Conservation (phyloP, 2,888 invertebrate genomes). For the Erebia palarica region DNA sequence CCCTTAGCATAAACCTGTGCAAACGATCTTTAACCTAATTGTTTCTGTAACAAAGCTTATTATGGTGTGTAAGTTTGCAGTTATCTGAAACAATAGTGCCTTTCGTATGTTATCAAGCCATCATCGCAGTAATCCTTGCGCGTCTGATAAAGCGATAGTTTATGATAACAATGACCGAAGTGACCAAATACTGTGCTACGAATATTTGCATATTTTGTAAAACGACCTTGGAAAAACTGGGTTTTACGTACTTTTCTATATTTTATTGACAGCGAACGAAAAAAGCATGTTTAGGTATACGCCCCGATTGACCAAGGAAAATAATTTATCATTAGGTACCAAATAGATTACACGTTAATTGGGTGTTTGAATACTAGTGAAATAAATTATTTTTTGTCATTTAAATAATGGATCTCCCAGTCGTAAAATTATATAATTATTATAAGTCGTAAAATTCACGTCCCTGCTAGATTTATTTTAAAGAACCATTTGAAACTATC, state of each 20-base stretch:
- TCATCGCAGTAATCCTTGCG: slow-evolving; percentile 34
- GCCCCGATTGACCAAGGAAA: not conserved
- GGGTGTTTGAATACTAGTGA: too few species aligned
- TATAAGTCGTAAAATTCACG: too few species aligned
- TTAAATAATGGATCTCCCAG: too few species aligned
- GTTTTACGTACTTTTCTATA: not conserved
- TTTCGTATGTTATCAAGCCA: slow-evolving; percentile 31
- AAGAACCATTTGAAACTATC: too few species aligned
- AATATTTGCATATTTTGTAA: slow-evolving; percentile 29
- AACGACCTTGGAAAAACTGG: slow-evolving; percentile 19
- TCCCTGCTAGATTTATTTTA: too few species aligned
- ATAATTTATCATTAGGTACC: too few species aligned
- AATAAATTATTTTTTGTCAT: too few species aligned
- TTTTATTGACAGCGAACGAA: not conserved
- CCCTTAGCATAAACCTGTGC: not conserved
- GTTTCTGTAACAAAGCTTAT: not conserved
- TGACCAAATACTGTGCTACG: slow-evolving; percentile 26
- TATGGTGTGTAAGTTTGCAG: not conserved
- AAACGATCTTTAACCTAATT: slow-evolving; percentile 4
- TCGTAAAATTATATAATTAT: too few species aligned
- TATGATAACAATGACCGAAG: slow-evolving; percentile 38
- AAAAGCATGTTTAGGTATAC: not conserved
- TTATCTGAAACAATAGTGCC: slow-evolving; percentile 26
- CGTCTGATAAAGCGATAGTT: slow-evolving; percentile 38
- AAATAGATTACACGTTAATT: too few species aligned